Evolutionary conservation across 1,140 invertebrate species (phyloP), one percentile per base, ranked within the genome.

Genomic region (Drosophila lacteicornis): DNA sequence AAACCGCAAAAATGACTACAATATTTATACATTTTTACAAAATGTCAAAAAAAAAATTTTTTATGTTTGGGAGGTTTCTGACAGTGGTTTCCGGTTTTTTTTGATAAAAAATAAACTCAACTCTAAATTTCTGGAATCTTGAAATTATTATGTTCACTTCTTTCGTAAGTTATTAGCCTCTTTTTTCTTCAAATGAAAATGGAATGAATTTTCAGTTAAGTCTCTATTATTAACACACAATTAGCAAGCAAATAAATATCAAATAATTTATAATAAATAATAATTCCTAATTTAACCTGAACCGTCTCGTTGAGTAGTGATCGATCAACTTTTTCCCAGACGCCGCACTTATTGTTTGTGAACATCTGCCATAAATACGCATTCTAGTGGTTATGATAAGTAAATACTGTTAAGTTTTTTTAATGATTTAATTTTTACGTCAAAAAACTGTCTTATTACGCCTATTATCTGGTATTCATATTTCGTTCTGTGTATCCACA

Each of bases 1-100:
- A 46, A 53, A 15, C 67, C 47, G 58, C 49, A 49, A 49, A 68
- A 50, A 50, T 40, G 73, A 61, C 42, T 57, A 49, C 63, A 62
- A 42, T 33, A 65, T 63, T 17, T 43, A 38, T 43, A 58, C 43
- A 53, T 42, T 40, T 59, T 58, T 30, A 12, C 12, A 15, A 15
- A 36, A 55, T 46, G 15, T 47, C 4, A 8, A 46, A 27, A 6
- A 9, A 1, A 25, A 61, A 4, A 38, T n/a, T 49, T 15, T 17
- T 40, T n/a, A 25, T 56, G 12, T 40, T 25, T 56, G 53, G 17
- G 51, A 22, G 51, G 13, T 1, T 2, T 40, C 11, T 56, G 19
- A 22, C 19, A 40, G 19, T 0, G 13, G 13, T 22, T 9, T 38
- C 17, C 13, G 17, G 36, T 50, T 27, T 47, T 15, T 8, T 15